Percentiles rank a stretch among this genome's conserved stretches.
These are phyloP conservation scores for Otocyon megalotis DNA, from an alignment of 2,113 vertebrate species.

Conservation along the genomic window DNA sequence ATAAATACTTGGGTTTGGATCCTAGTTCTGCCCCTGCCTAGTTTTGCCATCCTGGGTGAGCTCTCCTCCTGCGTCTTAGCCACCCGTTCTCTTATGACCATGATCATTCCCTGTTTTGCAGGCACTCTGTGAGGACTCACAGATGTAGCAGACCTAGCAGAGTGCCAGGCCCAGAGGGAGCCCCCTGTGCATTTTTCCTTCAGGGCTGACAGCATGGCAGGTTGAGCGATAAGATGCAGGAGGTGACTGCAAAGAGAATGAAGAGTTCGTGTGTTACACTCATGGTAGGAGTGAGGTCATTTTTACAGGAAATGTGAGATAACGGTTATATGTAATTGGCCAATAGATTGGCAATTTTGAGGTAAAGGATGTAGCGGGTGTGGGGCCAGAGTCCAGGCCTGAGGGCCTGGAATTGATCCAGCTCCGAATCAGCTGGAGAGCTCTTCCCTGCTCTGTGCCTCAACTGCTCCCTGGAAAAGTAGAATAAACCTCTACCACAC, in stretches of 20 bases:
- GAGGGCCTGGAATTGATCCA: background rate
- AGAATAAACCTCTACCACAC: background rate
- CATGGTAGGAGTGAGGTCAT: background rate
- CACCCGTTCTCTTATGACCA: background rate
- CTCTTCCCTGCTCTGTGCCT: background rate
- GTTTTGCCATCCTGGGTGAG: background rate
- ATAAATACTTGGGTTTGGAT: background rate
- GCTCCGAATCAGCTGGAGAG: background rate
- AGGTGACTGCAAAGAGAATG: background rate
- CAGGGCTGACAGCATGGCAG: background rate
- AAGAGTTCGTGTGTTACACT: background rate
- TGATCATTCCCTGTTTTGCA: background rate
- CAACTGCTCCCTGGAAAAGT: background rate
- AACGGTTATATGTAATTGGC: background rate
- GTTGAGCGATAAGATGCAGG: background rate
- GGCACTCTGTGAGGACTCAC: background rate
- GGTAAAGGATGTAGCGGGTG: background rate
- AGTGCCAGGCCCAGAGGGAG: background rate
- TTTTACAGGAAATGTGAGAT: constrained; percentile 19
- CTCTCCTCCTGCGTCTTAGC: background rate
- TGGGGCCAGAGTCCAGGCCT: background rate
- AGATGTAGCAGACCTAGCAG: too few species aligned
- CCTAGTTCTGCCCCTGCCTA: background rate
- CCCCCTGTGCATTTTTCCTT: background rate
- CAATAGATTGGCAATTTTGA: background rate